phyloP scores from a whole-genome alignment of 1,140 invertebrate species.

The Drosophila azteca region DNA sequence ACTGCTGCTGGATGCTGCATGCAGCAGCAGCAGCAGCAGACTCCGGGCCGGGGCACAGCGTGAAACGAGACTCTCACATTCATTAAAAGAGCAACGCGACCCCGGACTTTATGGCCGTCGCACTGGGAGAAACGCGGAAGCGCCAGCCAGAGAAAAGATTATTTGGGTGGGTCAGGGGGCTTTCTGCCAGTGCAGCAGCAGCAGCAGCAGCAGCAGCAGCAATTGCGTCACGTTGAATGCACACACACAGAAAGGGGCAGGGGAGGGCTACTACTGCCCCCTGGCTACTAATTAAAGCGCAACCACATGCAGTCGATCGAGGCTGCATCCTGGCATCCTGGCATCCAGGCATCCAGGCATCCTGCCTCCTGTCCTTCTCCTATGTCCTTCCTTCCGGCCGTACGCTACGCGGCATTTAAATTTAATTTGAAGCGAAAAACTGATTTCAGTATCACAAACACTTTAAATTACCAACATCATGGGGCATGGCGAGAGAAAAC shows the following conservation, averaged over 20 bases:
- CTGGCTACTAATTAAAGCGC: conserved; percentile 59
- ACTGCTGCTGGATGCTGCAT: not conserved
- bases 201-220: too few relatives aligned
- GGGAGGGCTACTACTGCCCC: not conserved
- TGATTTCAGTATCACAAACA: conserved; percentile 51
- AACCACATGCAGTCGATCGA: conserved; percentile 50
- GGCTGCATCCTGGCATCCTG: conserved; percentile 28
- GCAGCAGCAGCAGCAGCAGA: conserved; percentile 19
- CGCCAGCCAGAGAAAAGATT: not conserved
- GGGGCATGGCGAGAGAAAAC: conserved; percentile 15
- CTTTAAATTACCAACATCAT: conserved; percentile 54
- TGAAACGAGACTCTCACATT: conserved; percentile 65
- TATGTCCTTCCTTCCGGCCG: conserved; percentile 1
- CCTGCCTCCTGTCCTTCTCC: too few relatives aligned
- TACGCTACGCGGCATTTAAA: conserved; percentile 36
- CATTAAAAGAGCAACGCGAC: conserved; percentile 64
- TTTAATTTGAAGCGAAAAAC: conserved; percentile 52
- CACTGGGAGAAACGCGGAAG: conserved; percentile 18
- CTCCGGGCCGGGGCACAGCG: conserved; percentile 21
- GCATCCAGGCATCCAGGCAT: not conserved
- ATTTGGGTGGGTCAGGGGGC: too few relatives aligned
- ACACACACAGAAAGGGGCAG: too few relatives aligned
- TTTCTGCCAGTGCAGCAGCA: not conserved
- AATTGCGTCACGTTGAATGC: too few relatives aligned
- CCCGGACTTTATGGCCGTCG: conserved; percentile 30